phyloP scores from a whole-genome alignment of 2,888 invertebrate genomes.

The Tetropium fuscum region DNA sequence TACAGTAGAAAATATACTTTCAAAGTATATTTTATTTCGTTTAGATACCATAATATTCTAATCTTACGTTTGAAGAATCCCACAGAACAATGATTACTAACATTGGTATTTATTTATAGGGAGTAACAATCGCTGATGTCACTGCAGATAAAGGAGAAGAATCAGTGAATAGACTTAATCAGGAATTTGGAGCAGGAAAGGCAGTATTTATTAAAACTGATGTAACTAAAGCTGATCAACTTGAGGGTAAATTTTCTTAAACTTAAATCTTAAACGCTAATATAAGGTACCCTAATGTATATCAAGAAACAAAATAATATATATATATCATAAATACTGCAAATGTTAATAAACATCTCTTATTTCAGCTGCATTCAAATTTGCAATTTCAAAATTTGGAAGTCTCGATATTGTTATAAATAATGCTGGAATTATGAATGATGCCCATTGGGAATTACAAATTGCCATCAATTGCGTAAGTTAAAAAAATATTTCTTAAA shows the following conservation, averaged over 20 bases:
- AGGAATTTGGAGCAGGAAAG: constrained; percentile 75
- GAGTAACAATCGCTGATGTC: constrained; percentile 56
- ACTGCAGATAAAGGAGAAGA: constrained; percentile 68
- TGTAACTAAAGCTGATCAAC: constrained; percentile 79
- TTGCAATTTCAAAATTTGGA: constrained; percentile 59
- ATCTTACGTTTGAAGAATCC: no score
- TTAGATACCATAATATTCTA: no score
- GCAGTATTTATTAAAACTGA: constrained; percentile 78
- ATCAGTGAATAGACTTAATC: constrained; percentile 71
- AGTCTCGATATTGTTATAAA: constrained; percentile 72
- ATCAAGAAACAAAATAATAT: no score
- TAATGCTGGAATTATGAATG: constrained; percentile 85
- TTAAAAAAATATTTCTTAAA: no score
- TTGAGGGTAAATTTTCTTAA: constrained; percentile 73
- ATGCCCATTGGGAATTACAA: constrained; percentile 80
- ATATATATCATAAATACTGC: neutral
- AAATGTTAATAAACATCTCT: no score
- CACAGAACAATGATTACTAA: no score
- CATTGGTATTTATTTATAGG: constrained; percentile 53
- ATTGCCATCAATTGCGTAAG: constrained; percentile 68
- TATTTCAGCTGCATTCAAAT: constrained; percentile 65
- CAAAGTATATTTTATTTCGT: no score
- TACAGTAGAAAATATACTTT: no score
- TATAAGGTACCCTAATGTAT: no score
- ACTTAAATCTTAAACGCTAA: no score